Base-by-base conservation (phyloP, 2,113 vertebrate species). In the Beaufortia kweichowensis region DNA sequence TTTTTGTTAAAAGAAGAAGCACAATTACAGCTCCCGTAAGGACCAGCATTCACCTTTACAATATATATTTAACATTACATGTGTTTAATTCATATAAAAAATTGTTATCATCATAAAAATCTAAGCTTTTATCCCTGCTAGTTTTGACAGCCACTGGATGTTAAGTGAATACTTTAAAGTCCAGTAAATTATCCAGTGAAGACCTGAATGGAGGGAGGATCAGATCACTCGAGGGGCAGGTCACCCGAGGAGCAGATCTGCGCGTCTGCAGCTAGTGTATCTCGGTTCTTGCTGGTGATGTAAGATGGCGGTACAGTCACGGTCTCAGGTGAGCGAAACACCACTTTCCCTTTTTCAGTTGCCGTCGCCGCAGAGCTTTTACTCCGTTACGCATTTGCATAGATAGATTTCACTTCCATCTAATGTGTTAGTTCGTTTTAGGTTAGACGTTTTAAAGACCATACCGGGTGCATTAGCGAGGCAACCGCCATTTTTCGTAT, bases 231-330 rank as follows among this genome's bases (percentile, higher is more conserved):
- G 23, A 33, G 67, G 48, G 67, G 48, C 67, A 69, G 48, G 46
- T 69, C 66, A 69, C 28, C 29, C 53, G 19, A 35, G 66, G 48
- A 29, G 66, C 19, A 55, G 48, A 69, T 69, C 48, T 69, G 48
- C 48, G 48, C 6, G 67, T 21, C 67, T 56, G 67, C 67, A 69
- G 66, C 48, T 1, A 11, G 0, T 33, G 11, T 31, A 14, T 53
- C 43, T 50, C 17, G 11, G 19, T 24, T 63, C 62, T 56, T 50
- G 26, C 35, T 69, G 74, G 29, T 76, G 62, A 41, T 80, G 68
- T 77, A 83, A 83, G 78, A 83, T 83, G 82, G 82, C 82, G 82
- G 76, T 75, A 75, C 31, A 68, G 63, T 78, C 70, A 19, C 26
- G 50, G 12, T 64, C 56, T 81, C 63, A 81, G 76, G 76, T 81